phyloP scores from a whole-genome alignment of 2,797 vertebrate species.

The Arrhamphus sclerolepis region DNA sequence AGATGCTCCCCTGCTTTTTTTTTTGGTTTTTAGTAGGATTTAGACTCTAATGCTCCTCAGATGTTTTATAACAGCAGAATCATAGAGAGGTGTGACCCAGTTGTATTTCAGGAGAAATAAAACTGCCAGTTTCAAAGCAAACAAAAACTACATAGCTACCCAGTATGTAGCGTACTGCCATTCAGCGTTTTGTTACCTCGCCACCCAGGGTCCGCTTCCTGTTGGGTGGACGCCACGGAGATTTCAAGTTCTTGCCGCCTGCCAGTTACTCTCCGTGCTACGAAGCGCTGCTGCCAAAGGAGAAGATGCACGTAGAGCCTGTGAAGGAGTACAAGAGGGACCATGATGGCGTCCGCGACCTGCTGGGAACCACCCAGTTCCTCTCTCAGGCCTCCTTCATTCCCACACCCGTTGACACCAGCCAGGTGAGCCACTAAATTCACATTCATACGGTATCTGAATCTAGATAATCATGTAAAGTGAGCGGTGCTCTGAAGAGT shows the following conservation, averaged over 20 bases:
- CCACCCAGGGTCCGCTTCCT: slow-evolving; percentile 90
- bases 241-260: slow-evolving; percentile 98
- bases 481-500: too few species aligned
- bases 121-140: too few species aligned
- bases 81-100: too few species aligned
- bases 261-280: slow-evolving; percentile 95
- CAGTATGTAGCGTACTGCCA: too few species aligned
- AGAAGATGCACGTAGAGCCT: slow-evolving; percentile 96
- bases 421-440: slow-evolving; percentile 82
- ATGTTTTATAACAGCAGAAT: too few species aligned
- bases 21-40: too few species aligned
- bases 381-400: slow-evolving; percentile 97
- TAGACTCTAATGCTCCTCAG: too few species aligned
- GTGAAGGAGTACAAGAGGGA: slow-evolving; percentile 99
- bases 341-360: slow-evolving; percentile 88
- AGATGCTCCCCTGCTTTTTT: too few species aligned
- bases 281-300: slow-evolving; percentile 95
- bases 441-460: neutral
- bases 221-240: slow-evolving; percentile 95
- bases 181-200: slow-evolving; percentile 5
- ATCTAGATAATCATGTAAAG: too few species aligned
- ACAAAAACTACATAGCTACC: too few species aligned
- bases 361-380: slow-evolving; percentile 93
- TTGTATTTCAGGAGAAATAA: too few species aligned
- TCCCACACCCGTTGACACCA: slow-evolving; percentile 94